Conservation (phyloP, 1,140 invertebrate species). For the Diachasmimorpha longicaudata region DNA sequence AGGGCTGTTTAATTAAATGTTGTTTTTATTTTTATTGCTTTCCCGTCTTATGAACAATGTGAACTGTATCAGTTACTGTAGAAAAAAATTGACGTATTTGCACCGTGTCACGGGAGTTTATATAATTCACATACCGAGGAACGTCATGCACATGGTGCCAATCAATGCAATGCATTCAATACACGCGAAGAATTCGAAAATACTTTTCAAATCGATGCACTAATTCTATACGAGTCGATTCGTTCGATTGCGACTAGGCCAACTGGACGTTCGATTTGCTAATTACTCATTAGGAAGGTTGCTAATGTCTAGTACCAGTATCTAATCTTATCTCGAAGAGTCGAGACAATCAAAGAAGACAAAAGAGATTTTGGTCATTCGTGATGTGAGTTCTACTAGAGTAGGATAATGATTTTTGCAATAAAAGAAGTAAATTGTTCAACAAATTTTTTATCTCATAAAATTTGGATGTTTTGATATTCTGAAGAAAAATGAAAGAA, state of each 20-base stretch:
- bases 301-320: not conserved
- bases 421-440: too few relatives aligned
- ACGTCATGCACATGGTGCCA: not conserved
- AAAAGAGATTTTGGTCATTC: not conserved
- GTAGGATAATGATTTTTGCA: not conserved
- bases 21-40: too few relatives aligned
- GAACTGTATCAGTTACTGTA: too few relatives aligned
- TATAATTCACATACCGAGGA: not conserved
- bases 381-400: not conserved
- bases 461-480: too few relatives aligned
- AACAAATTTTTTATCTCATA: too few relatives aligned
- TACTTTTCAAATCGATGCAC: too few relatives aligned
- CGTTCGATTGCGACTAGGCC: not conserved
- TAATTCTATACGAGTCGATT: not conserved
- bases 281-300: not conserved
- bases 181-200: too few relatives aligned
- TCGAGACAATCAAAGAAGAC: not conserved
- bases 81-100: not conserved
- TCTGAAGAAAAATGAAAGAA: too few relatives aligned
- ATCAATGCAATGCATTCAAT: not conserved
- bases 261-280: not conserved
- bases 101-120: not conserved
- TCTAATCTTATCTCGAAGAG: not conserved
- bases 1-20: too few relatives aligned
- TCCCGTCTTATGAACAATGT: too few relatives aligned